These are phyloP conservation scores for Callyntrura sp. DNA, from an alignment of 2,888 invertebrate genomes.

Conservation along the genomic window DNA sequence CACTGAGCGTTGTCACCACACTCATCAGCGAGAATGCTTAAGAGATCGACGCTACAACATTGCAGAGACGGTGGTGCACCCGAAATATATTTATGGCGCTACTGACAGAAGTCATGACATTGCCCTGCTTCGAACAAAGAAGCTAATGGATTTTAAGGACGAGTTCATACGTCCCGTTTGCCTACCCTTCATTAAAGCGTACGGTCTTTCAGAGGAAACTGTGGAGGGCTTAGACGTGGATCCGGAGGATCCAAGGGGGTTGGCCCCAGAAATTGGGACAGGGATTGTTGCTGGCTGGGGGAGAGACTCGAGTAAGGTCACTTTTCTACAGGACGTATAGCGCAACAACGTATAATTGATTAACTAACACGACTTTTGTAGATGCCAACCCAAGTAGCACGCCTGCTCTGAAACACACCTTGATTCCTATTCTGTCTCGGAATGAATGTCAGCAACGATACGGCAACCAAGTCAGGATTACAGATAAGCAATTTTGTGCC, in stretches of 20 bases:
- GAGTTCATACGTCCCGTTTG: slow-evolving; percentile 73
- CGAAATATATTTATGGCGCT: slow-evolving; percentile 59
- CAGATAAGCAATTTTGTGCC: slow-evolving; percentile 76
- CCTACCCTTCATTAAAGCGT: slow-evolving; percentile 67
- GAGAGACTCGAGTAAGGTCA: slow-evolving; percentile 46
- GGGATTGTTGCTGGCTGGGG: slow-evolving; percentile 79
- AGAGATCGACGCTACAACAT: slow-evolving; percentile 57
- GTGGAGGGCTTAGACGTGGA: background rate
- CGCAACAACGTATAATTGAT: no score
- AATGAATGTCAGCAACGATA: slow-evolving; percentile 70
- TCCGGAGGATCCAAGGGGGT: background rate
- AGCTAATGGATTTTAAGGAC: slow-evolving; percentile 70
- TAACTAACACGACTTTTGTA: no score
- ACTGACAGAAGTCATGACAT: slow-evolving; percentile 77
- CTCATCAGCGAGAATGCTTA: slow-evolving; percentile 42
- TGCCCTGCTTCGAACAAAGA: slow-evolving; percentile 75
- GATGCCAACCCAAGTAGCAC: slow-evolving; percentile 22
- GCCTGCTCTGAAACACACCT: slow-evolving; percentile 42
- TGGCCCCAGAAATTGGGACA: background rate
- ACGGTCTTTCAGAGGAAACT: slow-evolving; percentile 34
- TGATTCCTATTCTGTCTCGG: slow-evolving; percentile 70
- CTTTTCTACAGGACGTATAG: no score
- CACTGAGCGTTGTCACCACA: slow-evolving; percentile 39
- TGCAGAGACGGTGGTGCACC: slow-evolving; percentile 48
- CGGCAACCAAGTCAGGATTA: slow-evolving; percentile 52